phyloP scores from a whole-genome alignment of 37 sponge, comb jelly and placozoan genomes.

The Cladorhizidae sp. region DNA sequence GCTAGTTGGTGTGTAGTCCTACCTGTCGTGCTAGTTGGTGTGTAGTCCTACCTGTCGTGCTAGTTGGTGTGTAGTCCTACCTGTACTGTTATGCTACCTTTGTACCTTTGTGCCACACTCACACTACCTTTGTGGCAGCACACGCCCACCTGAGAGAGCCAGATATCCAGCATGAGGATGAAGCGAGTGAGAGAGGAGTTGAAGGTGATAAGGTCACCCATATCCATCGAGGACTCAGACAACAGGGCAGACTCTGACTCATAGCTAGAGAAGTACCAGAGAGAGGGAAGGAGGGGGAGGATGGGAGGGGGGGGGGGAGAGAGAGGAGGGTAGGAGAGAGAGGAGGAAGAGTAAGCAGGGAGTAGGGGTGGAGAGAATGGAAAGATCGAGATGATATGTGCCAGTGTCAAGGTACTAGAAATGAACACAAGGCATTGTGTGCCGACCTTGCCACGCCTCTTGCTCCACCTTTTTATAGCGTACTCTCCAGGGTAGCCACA shows the following conservation, averaged over 20 bases:
- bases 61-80: no score
- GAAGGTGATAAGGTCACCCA: slow-evolving; percentile 3
- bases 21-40: no score
- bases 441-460: no score
- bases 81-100: no score
- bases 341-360: background rate
- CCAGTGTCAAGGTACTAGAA: no score
- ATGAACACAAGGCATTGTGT: no score
- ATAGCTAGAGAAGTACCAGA: background rate
- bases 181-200: slow-evolving; percentile 48
- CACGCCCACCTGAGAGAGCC: slow-evolving; percentile 53
- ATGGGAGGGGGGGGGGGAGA: background rate
- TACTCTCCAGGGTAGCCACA: no score
- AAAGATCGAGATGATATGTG: background rate
- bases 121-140: background rate
- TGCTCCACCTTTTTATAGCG: no score
- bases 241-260: slow-evolving; percentile 45
- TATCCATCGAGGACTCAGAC: slow-evolving; percentile 26
- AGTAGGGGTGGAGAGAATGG: background rate
- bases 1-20: no score
- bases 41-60: no score
- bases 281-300: background rate
- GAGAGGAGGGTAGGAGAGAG: background rate
- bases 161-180: slow-evolving; percentile 74
- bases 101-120: no score